These are phyloP conservation scores for Biston betularia DNA, from an alignment of 2,888 invertebrate species.

Conservation along the genomic window DNA sequence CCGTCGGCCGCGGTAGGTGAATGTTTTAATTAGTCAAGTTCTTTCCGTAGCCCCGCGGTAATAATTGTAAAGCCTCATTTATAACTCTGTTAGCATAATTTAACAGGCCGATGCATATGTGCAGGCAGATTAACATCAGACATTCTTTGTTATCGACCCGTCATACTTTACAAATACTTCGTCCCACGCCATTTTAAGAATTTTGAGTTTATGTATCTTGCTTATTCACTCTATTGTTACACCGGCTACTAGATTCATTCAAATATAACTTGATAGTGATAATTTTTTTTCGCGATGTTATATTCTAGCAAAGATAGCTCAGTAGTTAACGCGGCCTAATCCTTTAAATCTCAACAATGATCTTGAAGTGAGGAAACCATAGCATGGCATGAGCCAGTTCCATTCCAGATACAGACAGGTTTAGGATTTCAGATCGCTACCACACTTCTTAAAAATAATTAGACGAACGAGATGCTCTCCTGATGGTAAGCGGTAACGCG, in stretches of 20 bases:
- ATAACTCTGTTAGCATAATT: constrained; percentile 75
- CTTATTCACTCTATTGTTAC: constrained; percentile 1
- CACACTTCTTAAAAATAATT: too few species aligned
- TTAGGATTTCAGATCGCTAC: background rate
- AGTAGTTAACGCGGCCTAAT: too few species aligned
- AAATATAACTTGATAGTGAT: background rate
- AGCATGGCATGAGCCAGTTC: too few species aligned
- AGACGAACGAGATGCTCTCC: too few species aligned
- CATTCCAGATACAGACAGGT: too few species aligned
- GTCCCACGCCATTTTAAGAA: constrained; percentile 10
- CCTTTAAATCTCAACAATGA: too few species aligned
- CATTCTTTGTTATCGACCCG: constrained; percentile 40
- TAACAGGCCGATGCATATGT: constrained; percentile 60
- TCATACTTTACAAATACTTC: constrained; percentile 28
- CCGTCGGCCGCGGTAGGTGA: constrained; percentile 73
- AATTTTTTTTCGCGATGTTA: too few species aligned
- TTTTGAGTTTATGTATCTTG: constrained; percentile 26
- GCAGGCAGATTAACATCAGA: constrained; percentile 60
- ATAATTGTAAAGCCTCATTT: constrained; percentile 71
- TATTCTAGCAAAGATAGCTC: too few species aligned
- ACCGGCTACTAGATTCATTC: background rate
- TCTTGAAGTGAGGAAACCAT: too few species aligned
- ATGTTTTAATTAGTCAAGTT: constrained; percentile 79
- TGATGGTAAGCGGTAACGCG: too few species aligned
- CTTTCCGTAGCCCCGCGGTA: constrained; percentile 53